Percentiles rank a stretch among this genome's conserved stretches.
These are phyloP conservation scores for Caranx melampygus DNA, from an alignment of 2,113 vertebrate genomes.

Conservation along the genomic window DNA sequence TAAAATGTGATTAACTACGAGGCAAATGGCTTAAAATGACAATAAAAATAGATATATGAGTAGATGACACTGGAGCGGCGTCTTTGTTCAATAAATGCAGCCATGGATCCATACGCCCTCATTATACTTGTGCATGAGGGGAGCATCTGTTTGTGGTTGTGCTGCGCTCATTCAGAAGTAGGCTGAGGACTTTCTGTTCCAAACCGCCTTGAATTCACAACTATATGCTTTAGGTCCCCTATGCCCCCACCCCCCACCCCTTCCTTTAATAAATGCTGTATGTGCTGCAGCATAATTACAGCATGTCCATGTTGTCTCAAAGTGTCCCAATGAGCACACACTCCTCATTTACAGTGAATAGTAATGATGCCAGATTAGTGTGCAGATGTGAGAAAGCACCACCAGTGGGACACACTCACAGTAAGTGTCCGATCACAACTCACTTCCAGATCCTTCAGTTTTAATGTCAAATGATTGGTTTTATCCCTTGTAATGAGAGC, in stretches of 20 bases:
- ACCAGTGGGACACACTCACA: constrained; percentile 4
- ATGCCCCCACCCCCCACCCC: too few relatives aligned
- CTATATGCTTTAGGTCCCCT: constrained; percentile 2
- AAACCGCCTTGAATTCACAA: constrained; percentile 4
- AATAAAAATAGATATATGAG: constrained; percentile 55
- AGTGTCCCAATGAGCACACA: not conserved
- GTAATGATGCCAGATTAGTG: not conserved
- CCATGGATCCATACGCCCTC: not conserved
- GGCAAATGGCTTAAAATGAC: constrained; percentile 40
- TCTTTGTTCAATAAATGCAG: constrained; percentile 3
- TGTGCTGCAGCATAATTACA: constrained; percentile 5
- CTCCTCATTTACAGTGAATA: not conserved
- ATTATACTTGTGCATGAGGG: constrained; percentile 7
- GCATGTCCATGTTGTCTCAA: not conserved
- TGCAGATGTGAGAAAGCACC: not conserved
- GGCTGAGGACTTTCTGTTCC: not conserved
- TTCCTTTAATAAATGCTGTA: not conserved
- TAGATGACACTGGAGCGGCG: constrained; percentile 4
- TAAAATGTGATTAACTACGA: constrained; percentile 60
- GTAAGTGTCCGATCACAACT: constrained; percentile 6
- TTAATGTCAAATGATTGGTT: constrained; percentile 7
- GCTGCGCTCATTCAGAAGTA: not conserved
- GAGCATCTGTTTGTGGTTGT: constrained; percentile 34
- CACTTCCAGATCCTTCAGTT: constrained; percentile 10
- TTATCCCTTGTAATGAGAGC: constrained; percentile 26